phyloP scores from a whole-genome alignment of 2,888 invertebrate species.

The Trichopoda pennipes region DNA sequence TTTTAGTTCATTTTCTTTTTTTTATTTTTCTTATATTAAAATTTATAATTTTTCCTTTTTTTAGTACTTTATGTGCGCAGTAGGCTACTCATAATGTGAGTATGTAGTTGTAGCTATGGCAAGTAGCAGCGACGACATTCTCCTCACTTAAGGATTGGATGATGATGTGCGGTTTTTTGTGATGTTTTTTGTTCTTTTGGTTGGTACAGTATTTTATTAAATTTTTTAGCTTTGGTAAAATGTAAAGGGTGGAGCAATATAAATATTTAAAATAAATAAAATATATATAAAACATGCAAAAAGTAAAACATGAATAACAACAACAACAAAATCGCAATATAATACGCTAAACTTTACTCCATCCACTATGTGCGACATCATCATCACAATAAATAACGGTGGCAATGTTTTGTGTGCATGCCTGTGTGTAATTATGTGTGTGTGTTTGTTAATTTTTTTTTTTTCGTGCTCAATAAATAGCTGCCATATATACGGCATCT shows the following conservation, averaged over 20 bases:
- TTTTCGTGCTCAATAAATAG: slow-evolving; percentile 34
- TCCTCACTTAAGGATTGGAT: slow-evolving; percentile 56
- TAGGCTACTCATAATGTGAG: slow-evolving; percentile 31
- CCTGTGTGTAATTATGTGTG: neutral
- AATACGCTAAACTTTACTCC: slow-evolving; percentile 44
- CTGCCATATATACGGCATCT: slow-evolving; percentile 26
- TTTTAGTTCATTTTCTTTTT: neutral
- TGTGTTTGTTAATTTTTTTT: too few relatives aligned
- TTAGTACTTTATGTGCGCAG: slow-evolving; percentile 49
- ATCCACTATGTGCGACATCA: slow-evolving; percentile 28
- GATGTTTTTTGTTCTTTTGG: slow-evolving; percentile 43
- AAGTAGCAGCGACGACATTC: slow-evolving; percentile 30
- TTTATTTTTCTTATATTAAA: slow-evolving; percentile 34
- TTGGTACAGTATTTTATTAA: slow-evolving; percentile 54
- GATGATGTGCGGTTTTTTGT: slow-evolving; percentile 48
- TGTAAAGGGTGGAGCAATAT: slow-evolving; percentile 64
- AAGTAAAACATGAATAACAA: slow-evolving; percentile 46
- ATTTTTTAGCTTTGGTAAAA: slow-evolving; percentile 58
- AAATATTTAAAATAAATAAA: slow-evolving; percentile 59
- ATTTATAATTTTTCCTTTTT: slow-evolving; percentile 55
- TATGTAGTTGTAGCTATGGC: slow-evolving; percentile 30
- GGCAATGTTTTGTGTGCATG: slow-evolving; percentile 4
- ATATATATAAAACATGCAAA: slow-evolving; percentile 26
- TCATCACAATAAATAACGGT: slow-evolving; percentile 49
- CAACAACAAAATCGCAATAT: slow-evolving; percentile 43